Percentiles rank a stretch among this genome's conserved stretches.
phyloP scores from a whole-genome alignment of 1,140 invertebrate species.

The Brachionus asplanchnoidis region DNA sequence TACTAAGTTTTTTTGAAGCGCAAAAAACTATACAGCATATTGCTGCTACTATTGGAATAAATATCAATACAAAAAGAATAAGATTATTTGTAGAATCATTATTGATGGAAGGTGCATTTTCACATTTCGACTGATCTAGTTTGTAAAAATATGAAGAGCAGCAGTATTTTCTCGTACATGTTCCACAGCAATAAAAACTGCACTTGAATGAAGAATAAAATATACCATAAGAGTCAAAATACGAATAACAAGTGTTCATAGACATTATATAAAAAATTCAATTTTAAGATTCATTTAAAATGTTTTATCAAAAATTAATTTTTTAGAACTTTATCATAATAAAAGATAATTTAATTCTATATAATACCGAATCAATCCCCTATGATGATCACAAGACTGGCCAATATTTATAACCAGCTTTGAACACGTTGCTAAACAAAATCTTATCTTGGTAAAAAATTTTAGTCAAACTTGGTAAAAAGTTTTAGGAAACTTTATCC shows the following conservation, averaged over 20 bases:
- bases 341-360: neutral
- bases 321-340: neutral
- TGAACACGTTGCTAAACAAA: no score
- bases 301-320: no score
- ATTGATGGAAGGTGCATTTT: neutral
- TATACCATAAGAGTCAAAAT: neutral
- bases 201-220: neutral
- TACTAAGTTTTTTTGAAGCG: neutral
- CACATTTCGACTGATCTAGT: neutral
- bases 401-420: no score
- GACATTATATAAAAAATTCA: no score
- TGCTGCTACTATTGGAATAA: neutral
- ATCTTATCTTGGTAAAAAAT: no score
- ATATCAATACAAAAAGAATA: neutral
- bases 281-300: no score
- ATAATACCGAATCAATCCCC: no score
- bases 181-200: neutral
- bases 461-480: no score
- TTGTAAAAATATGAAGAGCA: neutral
- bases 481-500: no score
- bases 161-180: neutral
- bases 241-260: neutral
- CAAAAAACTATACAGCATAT: neutral
- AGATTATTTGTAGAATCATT: neutral
- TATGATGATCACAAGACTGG: no score